Conservation (phyloP, 2,888 invertebrate genomes). For the Lacanobia wlatinum region DNA sequence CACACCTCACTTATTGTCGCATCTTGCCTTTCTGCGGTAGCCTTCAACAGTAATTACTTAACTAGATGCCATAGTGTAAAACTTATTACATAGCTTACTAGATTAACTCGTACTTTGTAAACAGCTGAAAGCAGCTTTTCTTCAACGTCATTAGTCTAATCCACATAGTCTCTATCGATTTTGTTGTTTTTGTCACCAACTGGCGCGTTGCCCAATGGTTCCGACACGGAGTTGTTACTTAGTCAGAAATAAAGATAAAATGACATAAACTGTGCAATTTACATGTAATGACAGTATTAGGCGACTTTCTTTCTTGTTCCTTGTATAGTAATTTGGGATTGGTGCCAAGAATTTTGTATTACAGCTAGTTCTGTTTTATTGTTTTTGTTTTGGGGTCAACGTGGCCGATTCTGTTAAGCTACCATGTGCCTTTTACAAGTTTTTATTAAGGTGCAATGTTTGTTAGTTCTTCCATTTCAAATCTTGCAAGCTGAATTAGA, state of each 20-base stretch:
- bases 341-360: slow-evolving; percentile 41
- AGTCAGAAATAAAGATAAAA: slow-evolving; percentile 39
- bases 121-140: neutral
- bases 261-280: slow-evolving; percentile 40
- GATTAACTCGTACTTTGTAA: neutral
- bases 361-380: neutral
- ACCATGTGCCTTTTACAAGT: neutral
- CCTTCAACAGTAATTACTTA: neutral
- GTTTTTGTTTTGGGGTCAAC: neutral
- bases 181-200: slow-evolving; percentile 41
- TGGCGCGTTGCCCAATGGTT: slow-evolving; percentile 60
- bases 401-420: neutral
- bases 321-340: slow-evolving; percentile 22
- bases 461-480: no score
- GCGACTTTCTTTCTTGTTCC: slow-evolving; percentile 10
- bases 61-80: neutral
- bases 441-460: no score
- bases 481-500: no score
- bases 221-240: slow-evolving; percentile 32
- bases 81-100: neutral
- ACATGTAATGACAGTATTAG: slow-evolving; percentile 44
- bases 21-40: no score
- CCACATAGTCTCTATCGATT: neutral
- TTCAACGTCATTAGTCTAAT: slow-evolving; percentile 40
- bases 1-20: no score